Conservation (phyloP, 2,797 vertebrate genomes). For the Taenioides sp. region DNA sequence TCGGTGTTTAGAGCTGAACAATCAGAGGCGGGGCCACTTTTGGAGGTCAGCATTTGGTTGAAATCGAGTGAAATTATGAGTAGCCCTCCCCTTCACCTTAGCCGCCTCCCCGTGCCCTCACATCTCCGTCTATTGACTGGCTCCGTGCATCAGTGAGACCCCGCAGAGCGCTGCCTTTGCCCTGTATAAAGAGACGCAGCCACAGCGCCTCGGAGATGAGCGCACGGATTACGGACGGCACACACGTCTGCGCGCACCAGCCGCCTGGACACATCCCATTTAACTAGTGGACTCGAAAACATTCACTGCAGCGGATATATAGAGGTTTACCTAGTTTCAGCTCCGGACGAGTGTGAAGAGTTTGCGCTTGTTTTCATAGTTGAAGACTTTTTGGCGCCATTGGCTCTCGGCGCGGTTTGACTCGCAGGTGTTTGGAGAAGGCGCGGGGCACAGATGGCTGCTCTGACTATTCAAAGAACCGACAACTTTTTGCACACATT, state of each 20-base stretch:
- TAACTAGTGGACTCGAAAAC: conserved; percentile 22
- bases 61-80: conserved; percentile 75
- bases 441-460: conserved; percentile 78
- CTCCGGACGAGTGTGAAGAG: conserved; percentile 40
- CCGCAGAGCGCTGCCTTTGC: conserved; percentile 80
- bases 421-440: conserved; percentile 66
- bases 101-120: conserved; percentile 41
- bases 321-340: background rate
- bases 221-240: conserved; percentile 75
- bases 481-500: conserved; percentile 84
- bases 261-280: conserved; percentile 33
- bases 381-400: conserved; percentile 41
- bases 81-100: conserved; percentile 72
- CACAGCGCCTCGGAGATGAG: conserved; percentile 77
- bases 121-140: conserved; percentile 64
- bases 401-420: conserved; percentile 54
- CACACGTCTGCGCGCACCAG: conserved; percentile 22
- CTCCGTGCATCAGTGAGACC: conserved; percentile 75
- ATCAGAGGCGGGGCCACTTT: conserved; percentile 59
- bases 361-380: conserved; percentile 22
- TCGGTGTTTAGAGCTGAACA: conserved; percentile 37
- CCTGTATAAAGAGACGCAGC: conserved; percentile 82
- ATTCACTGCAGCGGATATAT: conserved; percentile 29
- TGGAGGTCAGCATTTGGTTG: conserved; percentile 73
- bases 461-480: conserved; percentile 79